Evolutionary conservation across 2,797 vertebrate genomes (phyloP), one percentile per base, ranked within the genome.

Genomic region (Pangasius djambal): DNA sequence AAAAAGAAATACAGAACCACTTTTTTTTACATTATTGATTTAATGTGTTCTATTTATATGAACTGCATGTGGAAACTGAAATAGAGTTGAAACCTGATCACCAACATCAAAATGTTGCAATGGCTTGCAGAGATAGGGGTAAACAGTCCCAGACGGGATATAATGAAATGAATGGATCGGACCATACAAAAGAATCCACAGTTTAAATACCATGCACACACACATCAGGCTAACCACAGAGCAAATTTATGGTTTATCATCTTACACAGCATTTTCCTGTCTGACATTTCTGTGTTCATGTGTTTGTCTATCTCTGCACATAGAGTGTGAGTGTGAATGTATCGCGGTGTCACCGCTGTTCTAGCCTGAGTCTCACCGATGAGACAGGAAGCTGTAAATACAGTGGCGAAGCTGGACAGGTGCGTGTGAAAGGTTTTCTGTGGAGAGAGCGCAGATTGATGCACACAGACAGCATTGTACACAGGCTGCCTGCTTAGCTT

Each of bases 391-490:
- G 83, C 31, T 6, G 31, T 25, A 55, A 85, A 85, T 37, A 70
- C 83, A 15, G 16, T 8, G 67, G 10, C 13, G 50, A 70, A 70
- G 20, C 20, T 15, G 48, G 50, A 55, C 50, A 55, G 31, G 48
- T 72, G 67, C 55, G 31, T 85, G 83, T 85, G 83, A 70, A 85
- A 85, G 83, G 48, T 70, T 85, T 85, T 70, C 67, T 55, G 50
- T 25, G 50, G 20, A 70, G 20, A 34, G 15, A 55, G 48, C 12
- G 65, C 31, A 28, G 50, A 72, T 28, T 72, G 50, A 85, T 85
- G 67, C 83, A 85, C n/a, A 55, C 31, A 85, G 83, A 85, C 83
- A 85, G 31, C 65, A 84, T 50, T 70, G 48, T 55, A n/a, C 65
- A 55, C 44, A 15, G 65, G 50, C 52, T 69, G 83, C 63, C 48